Percentiles rank a stretch among this genome's conserved stretches.
Evolutionary conservation across 2,888 invertebrate genomes (phyloP).

Genomic region (Chirona hameri): DNA sequence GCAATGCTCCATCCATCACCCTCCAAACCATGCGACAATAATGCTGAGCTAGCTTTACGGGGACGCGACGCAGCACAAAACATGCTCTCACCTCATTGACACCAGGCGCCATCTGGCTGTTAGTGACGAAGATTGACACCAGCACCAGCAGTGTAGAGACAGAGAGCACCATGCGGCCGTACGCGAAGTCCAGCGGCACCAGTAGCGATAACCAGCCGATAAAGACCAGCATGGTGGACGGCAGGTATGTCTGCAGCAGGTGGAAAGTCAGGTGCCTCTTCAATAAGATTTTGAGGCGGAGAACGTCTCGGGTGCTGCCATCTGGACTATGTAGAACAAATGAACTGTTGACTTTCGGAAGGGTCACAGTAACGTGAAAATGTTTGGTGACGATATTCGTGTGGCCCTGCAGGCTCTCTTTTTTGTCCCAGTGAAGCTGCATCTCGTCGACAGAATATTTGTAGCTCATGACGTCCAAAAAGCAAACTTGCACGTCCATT

Average conservation of each 20-base stretch:
- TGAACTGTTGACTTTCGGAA: background rate
- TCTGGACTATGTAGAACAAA: background rate
- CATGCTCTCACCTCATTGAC: constrained; percentile 32
- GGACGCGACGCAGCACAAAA: too few species aligned
- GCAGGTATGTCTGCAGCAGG: constrained; percentile 60
- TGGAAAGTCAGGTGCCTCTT: constrained; percentile 61
- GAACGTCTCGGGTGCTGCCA: background rate
- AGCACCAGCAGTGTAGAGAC: constrained; percentile 61
- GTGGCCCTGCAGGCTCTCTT: background rate
- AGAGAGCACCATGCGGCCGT: constrained; percentile 61
- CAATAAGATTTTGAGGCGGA: constrained; percentile 42
- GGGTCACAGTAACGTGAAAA: background rate
- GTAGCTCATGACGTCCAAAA: background rate
- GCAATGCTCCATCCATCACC: too few species aligned
- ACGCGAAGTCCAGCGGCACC: constrained; percentile 62
- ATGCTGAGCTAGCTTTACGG: too few species aligned
- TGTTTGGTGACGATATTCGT: background rate
- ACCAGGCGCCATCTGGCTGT: constrained; percentile 46
- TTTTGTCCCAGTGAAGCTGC: background rate
- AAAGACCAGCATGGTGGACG: constrained; percentile 61
- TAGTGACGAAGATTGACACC: constrained; percentile 64
- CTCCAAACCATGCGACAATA: too few species aligned
- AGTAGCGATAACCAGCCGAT: constrained; percentile 66
- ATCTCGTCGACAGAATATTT: background rate
- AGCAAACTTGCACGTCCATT: background rate